Base-by-base conservation (phyloP, 2,113 vertebrate species). In the Calyptomena viridis region DNA sequence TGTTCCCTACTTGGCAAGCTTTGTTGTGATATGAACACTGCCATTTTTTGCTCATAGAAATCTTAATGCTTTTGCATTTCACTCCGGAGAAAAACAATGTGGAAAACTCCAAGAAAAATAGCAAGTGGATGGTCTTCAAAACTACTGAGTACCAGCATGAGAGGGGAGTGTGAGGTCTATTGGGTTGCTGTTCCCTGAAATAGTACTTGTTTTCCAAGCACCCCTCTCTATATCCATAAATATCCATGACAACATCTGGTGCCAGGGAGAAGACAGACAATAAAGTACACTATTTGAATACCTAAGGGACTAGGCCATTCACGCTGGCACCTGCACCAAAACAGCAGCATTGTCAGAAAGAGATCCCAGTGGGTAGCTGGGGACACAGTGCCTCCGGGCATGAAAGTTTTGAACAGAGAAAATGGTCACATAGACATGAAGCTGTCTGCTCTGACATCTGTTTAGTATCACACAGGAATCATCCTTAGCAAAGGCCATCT, bases 221-320 rank as follows among this genome's bases (percentile, higher is more conserved):
- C 16, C 80, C 67, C 30, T 80, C 62, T 47, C 50, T 39, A 35
- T 50, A n/a, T 27, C 83, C 9, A 1, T 86, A 69, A 84, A 94
- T 89, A 95, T 40, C 81, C 64, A 73, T 37, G 55, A 89, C 63
- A 88, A 84, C 81, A 94, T 87, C 89, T 95, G 85, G 66, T 49
- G n/a, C 24, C 56, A 87, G 55, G 18, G 56, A 93, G 50, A 60
- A 94, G 58, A 86, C 28, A 84, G 81, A 78, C 49, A 42, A 37
- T 72, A 74, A 30, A 67, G 50, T 27, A 92, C 62, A 46, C 46
- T 72, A 37, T 74, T 42, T 60, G 87, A 94, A 90, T 93, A 89
- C 56, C 25, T 82, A 86, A 93, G 30, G 75, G 52, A 68, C 46
- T 52, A 47, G 27, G 55, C 66, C 27, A 18, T 23, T 89, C 66